A percentile compares a stretch with the other conserved stretches of the same genome.
Conservation (phyloP, 23 tunicate species). For the Ascidia mentula region DNA sequence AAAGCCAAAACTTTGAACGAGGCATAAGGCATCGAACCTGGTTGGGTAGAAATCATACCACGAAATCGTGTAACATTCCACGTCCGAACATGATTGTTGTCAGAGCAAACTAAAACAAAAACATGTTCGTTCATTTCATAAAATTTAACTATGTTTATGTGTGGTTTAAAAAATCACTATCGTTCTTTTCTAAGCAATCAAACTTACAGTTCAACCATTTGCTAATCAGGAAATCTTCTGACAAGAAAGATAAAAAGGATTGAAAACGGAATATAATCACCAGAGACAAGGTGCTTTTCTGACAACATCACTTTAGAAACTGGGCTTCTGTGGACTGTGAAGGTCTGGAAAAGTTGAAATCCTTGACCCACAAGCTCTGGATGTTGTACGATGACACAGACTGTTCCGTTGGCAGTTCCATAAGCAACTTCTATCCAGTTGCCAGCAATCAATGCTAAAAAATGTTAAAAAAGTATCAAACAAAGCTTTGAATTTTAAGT, state of each 20-base stretch:
- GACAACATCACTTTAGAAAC: conserved; percentile 82
- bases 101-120: conserved; percentile 68
- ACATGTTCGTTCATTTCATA: background rate
- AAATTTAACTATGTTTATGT: background rate
- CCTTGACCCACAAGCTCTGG: conserved; percentile 98
- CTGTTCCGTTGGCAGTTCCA: conserved; percentile 89
- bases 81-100: conserved; percentile 94
- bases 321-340: conserved; percentile 86
- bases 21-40: conserved; percentile 93
- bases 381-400: conserved; percentile 93
- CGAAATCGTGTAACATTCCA: conserved; percentile 97
- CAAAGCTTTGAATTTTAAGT: background rate
- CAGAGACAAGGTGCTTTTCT: conserved; percentile 85
- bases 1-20: conserved; percentile 74
- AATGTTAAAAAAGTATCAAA: background rate
- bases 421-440: conserved; percentile 97
- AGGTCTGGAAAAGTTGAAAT: conserved; percentile 95
- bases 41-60: conserved; percentile 98
- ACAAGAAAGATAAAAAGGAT: too few relatives aligned
- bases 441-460: conserved; percentile 39
- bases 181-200: too few relatives aligned
- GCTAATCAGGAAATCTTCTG: too few relatives aligned
- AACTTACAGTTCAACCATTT: too few relatives aligned
- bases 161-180: too few relatives aligned
- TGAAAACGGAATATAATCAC: background rate